Evolutionary conservation across 1,140 invertebrate species (phyloP).

Genomic region (Idris sp.): DNA sequence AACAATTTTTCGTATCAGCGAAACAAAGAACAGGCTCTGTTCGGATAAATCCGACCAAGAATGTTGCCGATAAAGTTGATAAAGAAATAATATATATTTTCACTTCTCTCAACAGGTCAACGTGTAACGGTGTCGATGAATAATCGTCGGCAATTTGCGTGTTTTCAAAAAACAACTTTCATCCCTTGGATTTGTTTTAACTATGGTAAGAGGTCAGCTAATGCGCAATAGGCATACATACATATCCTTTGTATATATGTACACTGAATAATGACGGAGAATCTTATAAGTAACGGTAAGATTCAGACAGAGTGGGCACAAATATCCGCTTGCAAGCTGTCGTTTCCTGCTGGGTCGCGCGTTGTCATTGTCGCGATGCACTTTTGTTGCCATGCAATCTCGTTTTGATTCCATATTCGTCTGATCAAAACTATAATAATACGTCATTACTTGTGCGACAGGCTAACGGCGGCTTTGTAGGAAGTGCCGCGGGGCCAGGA

Average conservation of each 20-base stretch:
- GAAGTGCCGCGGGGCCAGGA: slow-evolving; percentile 42
- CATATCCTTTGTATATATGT: no score
- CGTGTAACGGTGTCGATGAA: no score
- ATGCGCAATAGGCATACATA: slow-evolving; percentile 59
- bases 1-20: no score
- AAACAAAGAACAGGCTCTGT: slow-evolving; percentile 20
- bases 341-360: slow-evolving; percentile 66
- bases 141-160: slow-evolving; percentile 62
- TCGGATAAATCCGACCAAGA: slow-evolving; percentile 44
- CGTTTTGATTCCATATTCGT: slow-evolving; percentile 46
- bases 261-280: slow-evolving; percentile 63
- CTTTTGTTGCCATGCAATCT: slow-evolving; percentile 42
- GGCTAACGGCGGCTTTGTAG: slow-evolving; percentile 34
- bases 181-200: slow-evolving; percentile 59
- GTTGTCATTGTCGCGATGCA: slow-evolving; percentile 65
- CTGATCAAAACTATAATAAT: slow-evolving; percentile 37
- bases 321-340: slow-evolving; percentile 77
- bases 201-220: slow-evolving; percentile 62
- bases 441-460: slow-evolving; percentile 39
- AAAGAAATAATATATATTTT: slow-evolving; percentile 56
- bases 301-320: slow-evolving; percentile 74
- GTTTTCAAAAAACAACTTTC: slow-evolving; percentile 45
- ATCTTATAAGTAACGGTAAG: slow-evolving; percentile 65
- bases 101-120: no score
- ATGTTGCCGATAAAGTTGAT: slow-evolving; percentile 57